phyloP scores from a whole-genome alignment of 2,888 invertebrate species.

The Drosophila kanekoi region DNA sequence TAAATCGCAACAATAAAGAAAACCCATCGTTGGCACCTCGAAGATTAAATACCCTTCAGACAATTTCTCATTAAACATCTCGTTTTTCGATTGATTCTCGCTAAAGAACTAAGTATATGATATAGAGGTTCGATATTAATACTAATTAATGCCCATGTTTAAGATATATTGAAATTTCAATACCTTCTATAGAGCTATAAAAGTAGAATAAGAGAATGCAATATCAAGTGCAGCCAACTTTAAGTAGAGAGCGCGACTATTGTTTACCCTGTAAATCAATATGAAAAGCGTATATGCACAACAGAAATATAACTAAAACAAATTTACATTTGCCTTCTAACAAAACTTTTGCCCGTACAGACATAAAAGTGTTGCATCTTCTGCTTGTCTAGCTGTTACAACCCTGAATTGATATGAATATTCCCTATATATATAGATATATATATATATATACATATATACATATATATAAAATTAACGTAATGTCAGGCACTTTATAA shows the following conservation, averaged over 20 bases:
- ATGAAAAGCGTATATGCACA: not conserved
- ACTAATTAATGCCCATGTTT: no score
- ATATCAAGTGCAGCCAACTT: constrained; percentile 22
- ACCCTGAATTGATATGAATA: constrained; percentile 6
- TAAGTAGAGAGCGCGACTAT: not conserved
- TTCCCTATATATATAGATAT: not conserved
- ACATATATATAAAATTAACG: no score
- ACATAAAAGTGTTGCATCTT: not conserved
- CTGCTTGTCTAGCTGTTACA: no score
- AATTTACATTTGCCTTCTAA: not conserved
- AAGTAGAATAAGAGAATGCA: constrained; percentile 5
- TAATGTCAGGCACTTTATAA: constrained; percentile 8
- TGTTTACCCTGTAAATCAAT: constrained; percentile 17
- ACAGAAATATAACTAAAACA: not conserved
- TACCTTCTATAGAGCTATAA: constrained; percentile 2
- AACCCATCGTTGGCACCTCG: no score
- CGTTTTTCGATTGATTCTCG: no score
- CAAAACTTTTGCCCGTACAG: not conserved
- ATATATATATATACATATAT: not conserved
- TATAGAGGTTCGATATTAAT: no score
- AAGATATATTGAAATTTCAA: no score
- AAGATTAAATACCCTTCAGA: no score
- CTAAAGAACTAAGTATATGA: no score
- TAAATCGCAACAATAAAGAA: constrained; percentile 16
- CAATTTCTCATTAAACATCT: no score